Base-by-base conservation (phyloP, 2,113 vertebrate species). In the Epinephelus moara region DNA sequence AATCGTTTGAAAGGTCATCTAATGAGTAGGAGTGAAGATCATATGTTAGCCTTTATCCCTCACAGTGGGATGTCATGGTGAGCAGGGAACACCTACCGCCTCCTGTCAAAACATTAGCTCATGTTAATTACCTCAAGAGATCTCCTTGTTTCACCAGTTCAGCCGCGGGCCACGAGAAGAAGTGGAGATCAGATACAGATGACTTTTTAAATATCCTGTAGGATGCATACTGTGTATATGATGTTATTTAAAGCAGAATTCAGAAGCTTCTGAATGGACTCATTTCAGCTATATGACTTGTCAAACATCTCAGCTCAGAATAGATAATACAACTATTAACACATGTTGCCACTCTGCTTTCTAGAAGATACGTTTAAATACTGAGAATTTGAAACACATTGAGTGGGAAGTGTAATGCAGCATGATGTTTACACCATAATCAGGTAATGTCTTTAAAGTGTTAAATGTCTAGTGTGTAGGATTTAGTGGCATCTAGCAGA, bases 11-110 rank as follows among this genome's bases (percentile, higher is more conserved):
- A 94, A 95, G 91, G 92, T 94, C 91, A 92, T 77, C 80, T 88
- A 89, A 89, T 86, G 88, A 91, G 90, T 25, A 40, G 89, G 72
- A 89, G 75, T 66, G 84, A 90, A 76, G 86, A 92, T 92, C 93
- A 91, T 93, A 94, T 92, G 93, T 86, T 93, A 70, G 75, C 89
- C 89, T 92, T 93, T 90, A 86, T 89, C 69, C 73, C 69, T 88
- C 89, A 4, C 89, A n/a, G 85, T 66, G 75, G 85, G 80, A 56
- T 3, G 47, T 25, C 3, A n/a, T 18, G 81, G 78, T 23, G 84
- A 61, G 79, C 73, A 3, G 62, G 18, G 85, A 70, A 83, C 86
- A 75, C 91, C 93, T 84, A 76, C 86, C 21, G 67, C n/a, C 57
- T 60, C 50, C 47, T 80, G 86, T 90, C 90, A 84, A 72, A 93